Evolutionary conservation across 2,888 invertebrate species (phyloP), one percentile per base, ranked within the genome.

Genomic region (Nomada lathburiana): DNA sequence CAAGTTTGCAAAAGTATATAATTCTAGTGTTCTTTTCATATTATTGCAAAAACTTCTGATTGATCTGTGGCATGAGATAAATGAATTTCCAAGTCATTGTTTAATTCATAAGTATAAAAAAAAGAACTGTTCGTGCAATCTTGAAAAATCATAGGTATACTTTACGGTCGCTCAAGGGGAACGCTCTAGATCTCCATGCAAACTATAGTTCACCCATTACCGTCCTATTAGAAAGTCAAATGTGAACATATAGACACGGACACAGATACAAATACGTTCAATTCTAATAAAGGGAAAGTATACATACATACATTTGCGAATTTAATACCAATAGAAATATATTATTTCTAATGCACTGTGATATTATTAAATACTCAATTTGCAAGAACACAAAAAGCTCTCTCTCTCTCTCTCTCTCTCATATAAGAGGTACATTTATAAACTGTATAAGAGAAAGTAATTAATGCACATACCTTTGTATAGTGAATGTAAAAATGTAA

Each of bases 141-240:
- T 55, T 60, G 20, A 42, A 65, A 26, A 68, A 55, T 50, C 13
- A 36, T 42, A 55, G 11, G 18, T 52, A 52, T 64, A 85, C 36
- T 72, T 71, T 74, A 50, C 57, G 50, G 47, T 73, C 57, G 18
- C 26, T 76, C 60, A 79, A 64, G 64, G 77, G 64, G 71, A 83
- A 79, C 64, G 60, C 77, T 73, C 75, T 20, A 65, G 52, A 76
- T 84, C 76, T 67, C 76, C 69, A 76, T 44, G 70, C 64, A 70
- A 79, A 80, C 70, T 65, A 47, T 72, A 76, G 44, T 83, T 83
- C 55, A 76, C 36, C 59, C 55, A 76, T 64, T 76, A 62, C 53
- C 65, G 50, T 29, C 60, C 69, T 77, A 73, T 69, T 87, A 87
- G 87, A 87, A 87, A 87, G 87, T 87, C 80, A 87, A 87, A 87